These are phyloP conservation scores for Melanogrammus aeglefinus DNA, from an alignment of 2,797 vertebrate species.

Conservation along the genomic window DNA sequence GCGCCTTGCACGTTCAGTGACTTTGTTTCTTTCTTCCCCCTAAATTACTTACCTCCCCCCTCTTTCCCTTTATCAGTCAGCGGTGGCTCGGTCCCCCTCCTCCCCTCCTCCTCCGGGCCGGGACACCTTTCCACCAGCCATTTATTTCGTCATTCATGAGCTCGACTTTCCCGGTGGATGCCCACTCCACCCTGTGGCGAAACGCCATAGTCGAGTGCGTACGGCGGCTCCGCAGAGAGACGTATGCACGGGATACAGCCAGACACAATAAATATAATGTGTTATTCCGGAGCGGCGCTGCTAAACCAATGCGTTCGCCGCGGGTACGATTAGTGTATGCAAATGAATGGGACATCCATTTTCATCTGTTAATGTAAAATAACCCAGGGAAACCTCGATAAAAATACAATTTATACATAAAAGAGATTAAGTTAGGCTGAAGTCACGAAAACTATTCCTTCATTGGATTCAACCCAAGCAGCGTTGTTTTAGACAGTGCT, in stretches of 20 bases:
- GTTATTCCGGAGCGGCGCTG: neutral
- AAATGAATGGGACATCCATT: too few relatives aligned
- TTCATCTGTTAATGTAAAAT: too few relatives aligned
- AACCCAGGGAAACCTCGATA: too few relatives aligned
- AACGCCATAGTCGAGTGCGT: neutral
- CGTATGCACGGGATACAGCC: too few relatives aligned
- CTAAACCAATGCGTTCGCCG: neutral
- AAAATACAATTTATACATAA: too few relatives aligned
- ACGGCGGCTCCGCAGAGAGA: neutral
- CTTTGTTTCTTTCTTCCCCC: conserved; percentile 77
- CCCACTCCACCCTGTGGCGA: neutral
- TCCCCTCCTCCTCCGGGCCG: conserved; percentile 60
- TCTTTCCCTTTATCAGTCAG: conserved; percentile 59
- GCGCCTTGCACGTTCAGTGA: conserved; percentile 62
- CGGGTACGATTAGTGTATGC: neutral
- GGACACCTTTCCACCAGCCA: conserved; percentile 76
- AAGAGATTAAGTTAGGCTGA: neutral
- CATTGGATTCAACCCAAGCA: neutral
- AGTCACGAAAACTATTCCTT: neutral
- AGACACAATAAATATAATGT: neutral
- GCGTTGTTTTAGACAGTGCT: neutral
- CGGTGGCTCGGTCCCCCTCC: conserved; percentile 54
- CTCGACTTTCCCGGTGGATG: conserved; percentile 22
- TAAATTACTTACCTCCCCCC: conserved; percentile 73
- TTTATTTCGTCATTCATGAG: conserved; percentile 69